Conservation (phyloP, 2,113 vertebrate genomes). For the Neomonachus schauinslandi region DNA sequence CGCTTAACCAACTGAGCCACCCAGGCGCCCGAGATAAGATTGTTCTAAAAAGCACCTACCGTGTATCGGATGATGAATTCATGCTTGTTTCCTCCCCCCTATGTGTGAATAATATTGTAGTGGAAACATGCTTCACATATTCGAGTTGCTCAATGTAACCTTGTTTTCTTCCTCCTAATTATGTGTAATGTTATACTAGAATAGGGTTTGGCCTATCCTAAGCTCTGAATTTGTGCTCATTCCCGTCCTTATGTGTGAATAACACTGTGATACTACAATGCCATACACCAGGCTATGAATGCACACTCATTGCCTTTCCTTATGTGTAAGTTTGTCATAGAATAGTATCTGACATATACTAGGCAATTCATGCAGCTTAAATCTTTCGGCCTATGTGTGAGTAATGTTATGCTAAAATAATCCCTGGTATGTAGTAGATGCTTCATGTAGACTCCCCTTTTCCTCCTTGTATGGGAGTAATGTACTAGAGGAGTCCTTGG, state of each 20-base stretch:
- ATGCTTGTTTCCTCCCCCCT: not conserved
- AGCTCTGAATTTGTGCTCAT: not conserved
- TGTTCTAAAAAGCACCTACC: not conserved
- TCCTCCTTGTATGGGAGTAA: not conserved
- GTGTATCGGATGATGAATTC: not conserved
- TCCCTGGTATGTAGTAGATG: not conserved
- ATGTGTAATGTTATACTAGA: not conserved
- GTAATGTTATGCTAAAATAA: not conserved
- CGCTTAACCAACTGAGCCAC: too few relatives aligned
- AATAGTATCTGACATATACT: not conserved
- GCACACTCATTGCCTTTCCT: not conserved
- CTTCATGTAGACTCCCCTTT: not conserved
- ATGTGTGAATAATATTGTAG: not conserved
- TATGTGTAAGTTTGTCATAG: not conserved
- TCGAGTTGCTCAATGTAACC: not conserved
- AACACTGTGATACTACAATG: not conserved
- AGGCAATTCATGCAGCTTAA: not conserved
- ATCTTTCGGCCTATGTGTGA: not conserved
- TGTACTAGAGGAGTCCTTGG: not conserved
- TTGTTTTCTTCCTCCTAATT: not conserved
- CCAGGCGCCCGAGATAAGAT: too few relatives aligned
- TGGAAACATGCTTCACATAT: not conserved
- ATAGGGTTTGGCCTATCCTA: not conserved
- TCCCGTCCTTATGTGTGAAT: not conserved
- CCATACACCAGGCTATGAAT: not conserved